Base-by-base conservation (phyloP, 1,140 invertebrate species). In the Solenopsis fugax region DNA sequence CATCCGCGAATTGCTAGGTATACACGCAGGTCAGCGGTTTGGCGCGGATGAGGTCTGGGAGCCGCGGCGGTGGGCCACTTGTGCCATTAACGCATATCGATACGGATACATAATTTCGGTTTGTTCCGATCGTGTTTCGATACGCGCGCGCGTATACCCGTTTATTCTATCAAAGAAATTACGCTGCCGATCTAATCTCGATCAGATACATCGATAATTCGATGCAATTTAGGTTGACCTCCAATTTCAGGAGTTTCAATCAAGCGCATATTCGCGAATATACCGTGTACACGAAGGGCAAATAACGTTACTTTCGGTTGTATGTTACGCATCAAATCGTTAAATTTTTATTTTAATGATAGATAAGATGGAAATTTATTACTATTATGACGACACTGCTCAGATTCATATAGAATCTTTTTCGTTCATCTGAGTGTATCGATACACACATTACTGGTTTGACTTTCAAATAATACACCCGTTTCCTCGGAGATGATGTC, bases 141-240 rank as follows among this genome's bases (percentile, higher is more conserved):
- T 52, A 65, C 18, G n/a, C 4, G 16, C 50, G 48, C 64, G 52
- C 62, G 21, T 45, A 21, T 10, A n/a, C 7, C 48, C 29, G n/a
- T 50, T 84, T 84, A 84, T 73, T 84, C 18, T 37, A 84, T 84
- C 69, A 75, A 84, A 84, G 80, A 75, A 84, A 84, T 84, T 84
- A 60, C 69, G 24, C 24, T n/a, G 18, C 12, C 54, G 41, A 12
- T 82, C 80, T 82, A 58, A 73, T 73, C 54, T 41, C 29, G 7
- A 75, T 75, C 41, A 37, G 69, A 75, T 73, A 48, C 21, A 34
- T 10, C 65, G 67, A 24, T 45, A 56, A 69, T 69, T 41, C 21
- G 50, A 62, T 41, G 80, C 67, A 84, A 84, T 84, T 84, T 75
- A 84, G 69, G 9, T 41, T 73, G 54, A 50, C 21, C n/a, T 75